Conservation (phyloP, 2,797 vertebrate species). For the Mus caroli region DNA sequence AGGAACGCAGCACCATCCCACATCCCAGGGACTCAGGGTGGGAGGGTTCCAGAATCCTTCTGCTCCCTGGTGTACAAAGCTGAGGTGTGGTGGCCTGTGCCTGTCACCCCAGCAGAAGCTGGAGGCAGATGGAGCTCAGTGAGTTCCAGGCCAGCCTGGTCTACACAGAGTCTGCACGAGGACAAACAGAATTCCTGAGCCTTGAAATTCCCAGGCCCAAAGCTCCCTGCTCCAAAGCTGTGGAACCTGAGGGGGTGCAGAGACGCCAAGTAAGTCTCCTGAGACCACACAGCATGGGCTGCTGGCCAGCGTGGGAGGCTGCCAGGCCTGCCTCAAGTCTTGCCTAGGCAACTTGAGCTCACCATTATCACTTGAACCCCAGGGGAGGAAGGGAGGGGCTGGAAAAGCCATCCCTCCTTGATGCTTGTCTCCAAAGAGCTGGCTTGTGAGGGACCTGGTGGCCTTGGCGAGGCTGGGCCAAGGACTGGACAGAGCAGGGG, state of each 20-base stretch:
- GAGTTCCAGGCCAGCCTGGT: neutral
- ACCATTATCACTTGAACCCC: constrained; percentile 13
- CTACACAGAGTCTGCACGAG: neutral
- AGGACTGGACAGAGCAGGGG: neutral
- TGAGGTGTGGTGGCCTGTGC: too few species aligned
- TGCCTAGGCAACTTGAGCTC: neutral
- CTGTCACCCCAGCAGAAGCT: too few species aligned
- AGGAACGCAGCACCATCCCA: neutral
- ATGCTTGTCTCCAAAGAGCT: neutral
- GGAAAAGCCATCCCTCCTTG: neutral
- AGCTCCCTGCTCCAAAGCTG: neutral
- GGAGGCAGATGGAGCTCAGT: neutral
- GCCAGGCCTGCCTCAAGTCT: neutral
- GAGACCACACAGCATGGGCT: neutral
- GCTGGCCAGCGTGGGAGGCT: neutral
- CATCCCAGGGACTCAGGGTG: neutral
- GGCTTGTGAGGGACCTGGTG: neutral
- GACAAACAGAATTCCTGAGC: neutral
- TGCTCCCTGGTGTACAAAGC: neutral
- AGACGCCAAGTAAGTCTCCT: neutral
- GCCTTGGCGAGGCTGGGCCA: neutral
- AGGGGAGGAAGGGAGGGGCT: neutral
- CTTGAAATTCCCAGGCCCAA: neutral
- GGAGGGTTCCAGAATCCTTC: neutral
- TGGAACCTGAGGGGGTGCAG: neutral